Conservation (phyloP, 2,113 vertebrate genomes). For the Brachirus orientalis region DNA sequence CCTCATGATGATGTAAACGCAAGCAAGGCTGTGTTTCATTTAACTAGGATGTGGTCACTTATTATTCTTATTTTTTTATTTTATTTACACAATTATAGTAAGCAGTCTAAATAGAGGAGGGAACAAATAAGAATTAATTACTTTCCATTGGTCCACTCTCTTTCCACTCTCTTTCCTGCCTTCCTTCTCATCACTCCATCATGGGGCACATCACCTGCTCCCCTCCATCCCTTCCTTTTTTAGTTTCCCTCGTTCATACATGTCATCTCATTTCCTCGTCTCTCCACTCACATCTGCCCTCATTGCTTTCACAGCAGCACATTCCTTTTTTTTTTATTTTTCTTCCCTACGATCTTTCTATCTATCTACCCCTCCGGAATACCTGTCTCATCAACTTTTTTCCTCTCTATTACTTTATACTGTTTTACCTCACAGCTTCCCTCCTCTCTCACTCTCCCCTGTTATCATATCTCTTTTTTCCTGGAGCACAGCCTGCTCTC, state of each 20-base stretch:
- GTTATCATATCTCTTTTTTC: slow-evolving; percentile 40
- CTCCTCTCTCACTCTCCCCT: slow-evolving; percentile 26
- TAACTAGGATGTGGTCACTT: slow-evolving; percentile 8
- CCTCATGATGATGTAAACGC: slow-evolving; percentile 37
- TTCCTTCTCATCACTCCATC: slow-evolving; percentile 63
- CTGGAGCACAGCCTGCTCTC: slow-evolving; percentile 26
- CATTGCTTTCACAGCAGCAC: slow-evolving; percentile 16
- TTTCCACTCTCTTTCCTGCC: too few species aligned
- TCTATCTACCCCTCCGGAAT: slow-evolving; percentile 40
- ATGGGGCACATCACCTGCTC: slow-evolving; percentile 7
- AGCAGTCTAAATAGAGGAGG: too few species aligned
- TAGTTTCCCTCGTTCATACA: slow-evolving; percentile 32
- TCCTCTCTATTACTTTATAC: slow-evolving; percentile 31
- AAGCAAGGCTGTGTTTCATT: slow-evolving; percentile 15
- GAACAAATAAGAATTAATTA: too few species aligned
- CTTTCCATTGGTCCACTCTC: too few species aligned
- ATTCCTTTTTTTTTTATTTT: slow-evolving; percentile 14
- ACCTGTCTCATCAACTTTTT: slow-evolving; percentile 34
- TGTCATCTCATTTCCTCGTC: slow-evolving; percentile 38
- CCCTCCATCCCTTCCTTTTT: slow-evolving; percentile 10
- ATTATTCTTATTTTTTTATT: slow-evolving; percentile 1
- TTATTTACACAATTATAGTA: slow-evolving; percentile 7
- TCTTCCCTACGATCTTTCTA: slow-evolving; percentile 22
- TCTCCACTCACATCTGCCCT: slow-evolving; percentile 21
- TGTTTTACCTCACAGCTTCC: slow-evolving; percentile 43